phyloP scores from a whole-genome alignment of 2,113 vertebrate species.

The Etheostoma cragini region DNA sequence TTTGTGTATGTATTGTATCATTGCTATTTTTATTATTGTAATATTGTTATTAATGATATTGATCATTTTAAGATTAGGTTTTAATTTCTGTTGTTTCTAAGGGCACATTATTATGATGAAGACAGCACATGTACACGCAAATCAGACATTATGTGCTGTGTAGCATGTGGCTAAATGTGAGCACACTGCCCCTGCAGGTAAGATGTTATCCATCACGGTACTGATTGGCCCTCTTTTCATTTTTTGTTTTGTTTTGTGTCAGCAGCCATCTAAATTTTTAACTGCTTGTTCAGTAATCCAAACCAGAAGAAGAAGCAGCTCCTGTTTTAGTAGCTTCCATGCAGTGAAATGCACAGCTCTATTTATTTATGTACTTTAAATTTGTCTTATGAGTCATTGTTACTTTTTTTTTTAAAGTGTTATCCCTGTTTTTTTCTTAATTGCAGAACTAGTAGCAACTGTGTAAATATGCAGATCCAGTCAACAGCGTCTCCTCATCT shows the following conservation, averaged over 20 bases:
- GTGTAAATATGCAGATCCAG: constrained; percentile 75
- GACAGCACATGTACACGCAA: constrained; percentile 55
- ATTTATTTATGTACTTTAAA: constrained; percentile 79
- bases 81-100: constrained; percentile 71
- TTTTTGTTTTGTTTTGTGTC: not conserved
- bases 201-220: constrained; percentile 59
- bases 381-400: constrained; percentile 68
- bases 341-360: constrained; percentile 78
- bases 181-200: constrained; percentile 68
- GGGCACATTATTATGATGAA: constrained; percentile 79
- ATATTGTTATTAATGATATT: constrained; percentile 84
- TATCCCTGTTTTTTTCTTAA: constrained; percentile 45
- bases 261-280: constrained; percentile 10
- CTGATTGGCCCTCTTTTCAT: constrained; percentile 48
- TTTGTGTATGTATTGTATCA: constrained; percentile 86
- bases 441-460: constrained; percentile 76
- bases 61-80: constrained; percentile 74
- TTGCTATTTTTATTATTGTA: constrained; percentile 84
- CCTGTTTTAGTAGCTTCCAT: constrained; percentile 62
- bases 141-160: constrained; percentile 48
- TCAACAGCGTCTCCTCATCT: constrained; percentile 42
- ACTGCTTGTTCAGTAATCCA: constrained; percentile 19
- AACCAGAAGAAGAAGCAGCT: constrained; percentile 41
- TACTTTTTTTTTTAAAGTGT: constrained; percentile 53
- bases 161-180: constrained; percentile 36